These are phyloP conservation scores for Stomatorhinus ivindoensis DNA, from an alignment of 2,113 vertebrate genomes.

Conservation along the genomic window DNA sequence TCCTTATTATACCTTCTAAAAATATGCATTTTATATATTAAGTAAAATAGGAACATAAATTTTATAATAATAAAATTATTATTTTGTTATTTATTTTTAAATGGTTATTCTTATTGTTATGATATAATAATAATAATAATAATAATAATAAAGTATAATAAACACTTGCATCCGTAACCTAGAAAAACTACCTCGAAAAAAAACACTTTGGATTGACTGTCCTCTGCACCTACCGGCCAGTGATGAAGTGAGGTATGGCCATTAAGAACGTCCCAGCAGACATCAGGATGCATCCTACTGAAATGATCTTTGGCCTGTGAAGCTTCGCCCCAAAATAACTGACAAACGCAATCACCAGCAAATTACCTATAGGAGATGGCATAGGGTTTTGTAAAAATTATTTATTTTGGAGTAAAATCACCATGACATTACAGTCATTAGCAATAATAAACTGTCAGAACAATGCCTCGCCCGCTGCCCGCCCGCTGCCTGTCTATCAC, in stretches of 20 bases:
- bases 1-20: background rate
- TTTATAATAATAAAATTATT: too few species aligned
- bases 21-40: background rate
- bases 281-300: slow-evolving; percentile 80
- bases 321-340: slow-evolving; percentile 91
- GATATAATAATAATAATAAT: too few species aligned
- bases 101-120: too few species aligned
- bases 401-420: background rate
- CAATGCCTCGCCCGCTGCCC: background rate
- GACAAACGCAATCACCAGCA: slow-evolving; percentile 82
- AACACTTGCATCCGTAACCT: background rate
- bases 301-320: slow-evolving; percentile 86
- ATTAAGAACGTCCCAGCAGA: slow-evolving; percentile 82
- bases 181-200: background rate
- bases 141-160: too few species aligned
- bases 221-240: slow-evolving; percentile 68
- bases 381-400: background rate
- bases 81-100: too few species aligned
- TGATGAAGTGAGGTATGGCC: slow-evolving; percentile 85
- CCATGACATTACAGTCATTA: background rate
- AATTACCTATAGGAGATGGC: slow-evolving; percentile 66
- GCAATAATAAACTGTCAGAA: background rate
- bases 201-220: background rate
- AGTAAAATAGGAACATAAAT: background rate
- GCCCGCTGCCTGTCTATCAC: background rate